A percentile compares a stretch with the other conserved stretches of the same genome.
phyloP scores from a whole-genome alignment of 1,140 invertebrate species.

The Macrobrachium nipponense region DNA sequence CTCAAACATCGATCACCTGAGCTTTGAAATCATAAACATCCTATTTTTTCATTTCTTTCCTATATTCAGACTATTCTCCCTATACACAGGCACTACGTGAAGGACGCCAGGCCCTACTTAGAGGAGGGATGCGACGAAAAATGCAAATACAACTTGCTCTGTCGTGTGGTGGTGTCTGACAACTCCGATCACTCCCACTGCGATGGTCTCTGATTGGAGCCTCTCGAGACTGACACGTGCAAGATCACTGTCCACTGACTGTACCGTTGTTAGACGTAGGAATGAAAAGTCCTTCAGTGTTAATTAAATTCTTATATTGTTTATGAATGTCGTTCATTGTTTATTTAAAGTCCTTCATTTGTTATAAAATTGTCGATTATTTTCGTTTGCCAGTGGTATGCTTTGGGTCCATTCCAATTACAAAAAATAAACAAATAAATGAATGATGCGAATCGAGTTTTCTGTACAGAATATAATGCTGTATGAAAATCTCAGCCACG shows the following conservation, averaged over 20 bases:
- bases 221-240: neutral
- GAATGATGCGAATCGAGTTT: no score
- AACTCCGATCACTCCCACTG: constrained; percentile 54
- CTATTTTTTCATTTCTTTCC: neutral
- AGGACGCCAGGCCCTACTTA: constrained; percentile 45
- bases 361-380: no score
- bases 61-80: no score
- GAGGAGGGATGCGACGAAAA: constrained; percentile 53
- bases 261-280: neutral
- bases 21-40: neutral
- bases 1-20: neutral
- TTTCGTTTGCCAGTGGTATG: no score
- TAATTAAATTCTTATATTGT: no score
- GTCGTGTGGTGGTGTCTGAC: constrained; percentile 53
- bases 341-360: no score
- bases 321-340: no score
- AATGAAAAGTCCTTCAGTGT: neutral
- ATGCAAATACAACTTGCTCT: constrained; percentile 53
- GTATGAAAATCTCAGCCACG: no score
- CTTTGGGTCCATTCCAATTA: no score
- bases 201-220: constrained; percentile 16
- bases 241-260: neutral
- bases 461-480: no score
- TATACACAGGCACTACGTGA: constrained; percentile 54
- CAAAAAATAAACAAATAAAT: no score